Conservation (phyloP, 2,797 vertebrate genomes). For the Sphenopsis melanotis region DNA sequence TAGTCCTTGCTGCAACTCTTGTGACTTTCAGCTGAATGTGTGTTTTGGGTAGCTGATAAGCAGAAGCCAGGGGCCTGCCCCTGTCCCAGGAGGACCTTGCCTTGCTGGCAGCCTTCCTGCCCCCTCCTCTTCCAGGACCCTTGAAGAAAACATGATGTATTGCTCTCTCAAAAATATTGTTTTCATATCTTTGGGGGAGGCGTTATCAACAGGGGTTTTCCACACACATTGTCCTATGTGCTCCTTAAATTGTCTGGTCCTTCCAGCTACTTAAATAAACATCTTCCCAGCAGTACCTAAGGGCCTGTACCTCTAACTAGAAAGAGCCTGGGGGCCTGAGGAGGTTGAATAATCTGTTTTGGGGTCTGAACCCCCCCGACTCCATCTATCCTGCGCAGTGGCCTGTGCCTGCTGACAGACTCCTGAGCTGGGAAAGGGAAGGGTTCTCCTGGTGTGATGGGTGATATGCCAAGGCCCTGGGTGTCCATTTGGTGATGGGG, state of each 20-base stretch:
- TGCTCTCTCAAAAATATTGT: background rate
- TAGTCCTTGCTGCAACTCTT: background rate
- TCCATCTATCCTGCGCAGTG: background rate
- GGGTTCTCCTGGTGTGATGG: background rate
- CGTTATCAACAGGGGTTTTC: background rate
- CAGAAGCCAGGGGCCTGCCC: slow-evolving; percentile 20
- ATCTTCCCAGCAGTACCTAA: background rate
- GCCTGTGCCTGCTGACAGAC: background rate
- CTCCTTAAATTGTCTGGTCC: background rate
- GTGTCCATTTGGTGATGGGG: accelerated
- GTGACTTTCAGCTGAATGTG: slow-evolving; percentile 35
- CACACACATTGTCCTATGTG: accelerated
- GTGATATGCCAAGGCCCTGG: background rate
- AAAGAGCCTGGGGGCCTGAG: background rate
- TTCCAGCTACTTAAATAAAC: background rate
- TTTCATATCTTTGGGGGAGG: background rate
- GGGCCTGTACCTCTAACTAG: background rate
- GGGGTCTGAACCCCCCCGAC: background rate
- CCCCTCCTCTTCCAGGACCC: background rate
- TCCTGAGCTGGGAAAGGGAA: background rate
- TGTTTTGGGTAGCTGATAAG: slow-evolving; percentile 54
- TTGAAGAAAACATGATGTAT: background rate
- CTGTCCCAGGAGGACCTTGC: slow-evolving; percentile 37
- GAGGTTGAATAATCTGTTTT: background rate
- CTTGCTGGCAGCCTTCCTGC: background rate